phyloP scores from a whole-genome alignment of 2,797 vertebrate genomes.

The Triplophysa bombifrons region DNA sequence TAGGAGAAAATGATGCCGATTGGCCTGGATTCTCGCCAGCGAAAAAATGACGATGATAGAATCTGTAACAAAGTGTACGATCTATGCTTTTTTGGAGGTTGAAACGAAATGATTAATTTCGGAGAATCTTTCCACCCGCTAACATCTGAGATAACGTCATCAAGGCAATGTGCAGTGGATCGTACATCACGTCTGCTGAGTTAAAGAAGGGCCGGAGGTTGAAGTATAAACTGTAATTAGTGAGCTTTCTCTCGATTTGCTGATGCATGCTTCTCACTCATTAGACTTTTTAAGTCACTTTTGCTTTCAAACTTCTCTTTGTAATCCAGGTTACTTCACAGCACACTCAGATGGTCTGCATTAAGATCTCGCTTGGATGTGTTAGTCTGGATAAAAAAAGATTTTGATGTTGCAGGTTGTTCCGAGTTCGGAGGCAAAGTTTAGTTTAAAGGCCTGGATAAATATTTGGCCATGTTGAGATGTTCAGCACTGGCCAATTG shows the following conservation, averaged over 20 bases:
- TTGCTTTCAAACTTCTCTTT: neutral
- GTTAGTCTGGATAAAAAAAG: neutral
- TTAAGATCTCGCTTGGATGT: conserved; percentile 38
- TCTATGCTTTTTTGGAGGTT: conserved; percentile 28
- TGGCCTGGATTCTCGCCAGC: neutral
- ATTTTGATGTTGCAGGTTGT: conserved; percentile 13
- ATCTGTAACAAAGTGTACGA: conserved; percentile 25
- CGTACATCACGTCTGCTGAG: conserved; percentile 23
- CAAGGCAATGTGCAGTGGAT: conserved; percentile 12
- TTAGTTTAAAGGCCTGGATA: neutral
- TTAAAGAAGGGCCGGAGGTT: conserved; percentile 15
- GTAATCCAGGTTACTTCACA: conserved; percentile 41
- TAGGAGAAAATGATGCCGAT: conserved; percentile 3
- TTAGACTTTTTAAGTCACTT: conserved; percentile 1
- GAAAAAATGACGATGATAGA: conserved; percentile 20
- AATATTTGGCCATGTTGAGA: conserved; percentile 8
- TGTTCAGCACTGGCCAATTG: neutral
- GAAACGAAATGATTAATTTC: conserved; percentile 26
- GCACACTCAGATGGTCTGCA: conserved; percentile 20
- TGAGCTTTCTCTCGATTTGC: conserved; percentile 26
- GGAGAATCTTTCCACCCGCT: conserved; percentile 20
- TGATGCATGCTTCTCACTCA: conserved; percentile 41
- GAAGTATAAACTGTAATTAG: conserved; percentile 36
- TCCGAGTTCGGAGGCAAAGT: neutral
- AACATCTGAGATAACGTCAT: conserved; percentile 32